Conservation (phyloP, 2,888 invertebrate species). For the Callyntrura sp. region DNA sequence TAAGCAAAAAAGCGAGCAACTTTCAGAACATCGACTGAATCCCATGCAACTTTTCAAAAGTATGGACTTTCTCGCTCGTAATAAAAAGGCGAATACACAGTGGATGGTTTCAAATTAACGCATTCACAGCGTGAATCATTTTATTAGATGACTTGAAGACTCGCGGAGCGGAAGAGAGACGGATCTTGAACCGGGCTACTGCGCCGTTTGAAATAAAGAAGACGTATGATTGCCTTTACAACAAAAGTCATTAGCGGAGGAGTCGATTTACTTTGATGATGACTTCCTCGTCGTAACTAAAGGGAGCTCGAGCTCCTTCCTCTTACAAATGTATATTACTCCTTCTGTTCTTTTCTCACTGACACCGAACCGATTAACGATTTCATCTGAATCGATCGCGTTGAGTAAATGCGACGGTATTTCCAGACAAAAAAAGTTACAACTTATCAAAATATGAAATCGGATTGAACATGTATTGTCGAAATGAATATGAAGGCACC, state of each 20-base stretch:
- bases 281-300: not conserved
- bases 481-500: not conserved
- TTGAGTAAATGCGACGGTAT: not conserved
- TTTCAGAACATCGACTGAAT: not conserved
- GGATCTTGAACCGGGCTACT: not conserved
- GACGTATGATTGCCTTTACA: not conserved
- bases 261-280: slow-evolving; percentile 27
- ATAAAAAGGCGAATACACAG: slow-evolving; percentile 2
- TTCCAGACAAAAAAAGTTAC: slow-evolving; percentile 5
- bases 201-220: not conserved
- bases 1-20: not conserved
- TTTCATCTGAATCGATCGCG: not conserved
- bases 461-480: not conserved
- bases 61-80: not conserved
- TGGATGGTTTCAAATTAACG: slow-evolving; percentile 67
- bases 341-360: not conserved
- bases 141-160: slow-evolving; percentile 53
- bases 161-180: slow-evolving; percentile 2
- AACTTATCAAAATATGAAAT: slow-evolving; percentile 57
- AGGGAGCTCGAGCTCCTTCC: too few species aligned
- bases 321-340: too few species aligned
- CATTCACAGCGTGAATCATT: slow-evolving; percentile 47
- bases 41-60: not conserved
- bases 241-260: slow-evolving; percentile 13
- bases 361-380: not conserved